These are phyloP conservation scores for Anaspis maculata DNA, from an alignment of 2,888 invertebrate genomes.

Conservation along the genomic window DNA sequence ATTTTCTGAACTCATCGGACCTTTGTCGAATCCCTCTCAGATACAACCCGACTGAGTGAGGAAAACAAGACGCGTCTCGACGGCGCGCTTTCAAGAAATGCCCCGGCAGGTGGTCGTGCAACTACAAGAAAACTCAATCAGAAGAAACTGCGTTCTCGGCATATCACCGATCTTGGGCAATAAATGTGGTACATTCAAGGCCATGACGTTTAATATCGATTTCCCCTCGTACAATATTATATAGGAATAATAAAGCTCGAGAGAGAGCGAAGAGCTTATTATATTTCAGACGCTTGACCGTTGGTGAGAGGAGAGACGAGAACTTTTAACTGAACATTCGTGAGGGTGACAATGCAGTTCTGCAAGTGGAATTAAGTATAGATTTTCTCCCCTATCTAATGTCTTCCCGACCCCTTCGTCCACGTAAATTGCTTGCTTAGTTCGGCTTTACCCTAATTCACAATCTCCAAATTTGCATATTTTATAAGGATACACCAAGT, in stretches of 20 bases:
- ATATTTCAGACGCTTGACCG: slow-evolving; percentile 7
- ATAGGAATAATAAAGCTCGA: too few relatives aligned
- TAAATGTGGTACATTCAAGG: slow-evolving; percentile 7
- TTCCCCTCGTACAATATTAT: too few relatives aligned
- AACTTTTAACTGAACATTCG: slow-evolving; percentile 7
- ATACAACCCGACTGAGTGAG: too few relatives aligned
- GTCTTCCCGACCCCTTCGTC: slow-evolving; percentile 36
- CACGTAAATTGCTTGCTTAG: slow-evolving; percentile 37
- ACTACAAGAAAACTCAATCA: slow-evolving; percentile 13
- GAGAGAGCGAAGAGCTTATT: neutral
- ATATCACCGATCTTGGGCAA: slow-evolving; percentile 7
- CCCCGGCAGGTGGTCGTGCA: slow-evolving; percentile 2
- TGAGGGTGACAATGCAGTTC: slow-evolving; percentile 24
- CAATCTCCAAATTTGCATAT: slow-evolving; percentile 29
- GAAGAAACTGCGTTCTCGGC: slow-evolving; percentile 11
- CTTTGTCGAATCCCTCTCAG: too few relatives aligned
- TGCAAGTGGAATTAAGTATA: slow-evolving; percentile 33
- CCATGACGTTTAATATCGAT: too few relatives aligned
- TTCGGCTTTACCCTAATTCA: slow-evolving; percentile 30
- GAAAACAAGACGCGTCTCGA: too few relatives aligned
- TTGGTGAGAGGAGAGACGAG: slow-evolving; percentile 7
- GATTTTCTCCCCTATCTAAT: slow-evolving; percentile 35
- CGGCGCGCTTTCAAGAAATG: slow-evolving; percentile 2
- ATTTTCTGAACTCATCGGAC: too few relatives aligned
- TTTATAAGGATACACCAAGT: slow-evolving; percentile 21